These are phyloP conservation scores for Apogon hyalosoma DNA, from an alignment of 2,797 vertebrate genomes.

Conservation along the genomic window DNA sequence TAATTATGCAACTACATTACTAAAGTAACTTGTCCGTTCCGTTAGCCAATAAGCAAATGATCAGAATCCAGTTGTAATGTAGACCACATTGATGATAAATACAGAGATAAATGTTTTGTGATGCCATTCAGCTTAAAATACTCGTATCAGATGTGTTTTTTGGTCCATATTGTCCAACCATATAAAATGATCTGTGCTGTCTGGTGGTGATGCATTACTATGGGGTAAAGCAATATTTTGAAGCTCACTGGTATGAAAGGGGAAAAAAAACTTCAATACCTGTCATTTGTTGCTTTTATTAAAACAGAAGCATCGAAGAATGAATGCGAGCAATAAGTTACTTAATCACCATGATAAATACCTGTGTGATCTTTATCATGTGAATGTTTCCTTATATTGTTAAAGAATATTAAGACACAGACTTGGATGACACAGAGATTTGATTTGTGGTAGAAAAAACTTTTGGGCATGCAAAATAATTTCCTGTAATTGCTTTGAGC, in stretches of 20 bases:
- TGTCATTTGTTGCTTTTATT: not conserved
- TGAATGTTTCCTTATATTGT: slow-evolving; percentile 29
- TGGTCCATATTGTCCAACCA: too few species aligned
- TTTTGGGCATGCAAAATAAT: slow-evolving; percentile 59
- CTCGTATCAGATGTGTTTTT: too few species aligned
- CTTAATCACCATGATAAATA: slow-evolving; percentile 45
- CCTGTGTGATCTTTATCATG: slow-evolving; percentile 28
- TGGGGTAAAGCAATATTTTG: not conserved
- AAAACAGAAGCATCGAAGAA: slow-evolving; percentile 27
- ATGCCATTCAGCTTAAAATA: too few species aligned
- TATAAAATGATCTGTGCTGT: too few species aligned
- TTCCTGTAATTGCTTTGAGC: slow-evolving; percentile 50
- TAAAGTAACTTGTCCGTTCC: too few species aligned
- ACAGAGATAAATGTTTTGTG: too few species aligned
- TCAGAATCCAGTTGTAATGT: too few species aligned
- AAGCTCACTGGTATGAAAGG: not conserved
- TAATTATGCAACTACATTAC: too few species aligned
- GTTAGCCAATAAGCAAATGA: too few species aligned
- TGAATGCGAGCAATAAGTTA: slow-evolving; percentile 25
- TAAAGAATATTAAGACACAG: slow-evolving; percentile 27
- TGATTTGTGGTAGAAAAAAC: slow-evolving; percentile 59
- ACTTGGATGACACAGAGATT: slow-evolving; percentile 41
- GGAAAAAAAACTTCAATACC: not conserved
- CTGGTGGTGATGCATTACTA: not conserved
- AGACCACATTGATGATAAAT: too few species aligned